phyloP scores from a whole-genome alignment of 2,888 invertebrate species.

The Adelognathus sp. region DNA sequence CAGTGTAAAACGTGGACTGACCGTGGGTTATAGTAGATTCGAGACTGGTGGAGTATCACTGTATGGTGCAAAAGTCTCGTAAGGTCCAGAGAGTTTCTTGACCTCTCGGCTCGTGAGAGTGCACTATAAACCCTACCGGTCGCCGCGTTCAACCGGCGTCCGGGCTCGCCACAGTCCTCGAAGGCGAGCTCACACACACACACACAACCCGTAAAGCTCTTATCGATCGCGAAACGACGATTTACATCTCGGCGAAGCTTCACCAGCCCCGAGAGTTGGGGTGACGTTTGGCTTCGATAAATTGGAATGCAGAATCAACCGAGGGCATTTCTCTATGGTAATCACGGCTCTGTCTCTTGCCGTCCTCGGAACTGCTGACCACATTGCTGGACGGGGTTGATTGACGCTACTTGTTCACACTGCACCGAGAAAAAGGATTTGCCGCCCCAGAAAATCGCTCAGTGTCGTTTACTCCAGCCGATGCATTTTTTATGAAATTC shows the following conservation, averaged over 20 bases:
- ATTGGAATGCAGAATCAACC: slow-evolving; percentile 68
- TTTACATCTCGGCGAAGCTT: slow-evolving; percentile 73
- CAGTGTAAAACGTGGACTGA: slow-evolving; percentile 6
- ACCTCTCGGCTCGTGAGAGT: slow-evolving; percentile 67
- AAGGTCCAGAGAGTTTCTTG: slow-evolving; percentile 74
- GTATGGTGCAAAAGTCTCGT: slow-evolving; percentile 26
- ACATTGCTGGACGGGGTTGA: background rate
- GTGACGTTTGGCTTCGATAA: slow-evolving; percentile 74
- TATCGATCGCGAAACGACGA: slow-evolving; percentile 75
- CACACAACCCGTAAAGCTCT: slow-evolving; percentile 40
- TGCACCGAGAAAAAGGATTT: no score
- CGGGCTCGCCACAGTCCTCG: slow-evolving; percentile 15
- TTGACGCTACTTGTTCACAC: background rate
- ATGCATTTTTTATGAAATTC: no score
- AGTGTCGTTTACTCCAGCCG: no score
- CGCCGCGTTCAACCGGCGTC: slow-evolving; percentile 55
- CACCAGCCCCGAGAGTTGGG: slow-evolving; percentile 57
- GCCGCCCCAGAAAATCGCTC: no score
- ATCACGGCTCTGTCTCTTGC: slow-evolving; percentile 28
- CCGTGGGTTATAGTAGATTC: slow-evolving; percentile 1
- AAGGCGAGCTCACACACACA: background rate
- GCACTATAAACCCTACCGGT: slow-evolving; percentile 69
- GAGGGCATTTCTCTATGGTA: slow-evolving; percentile 55
- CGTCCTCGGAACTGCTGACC: background rate
- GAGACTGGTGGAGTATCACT: slow-evolving; percentile 5